These are phyloP conservation scores for Columba janthina DNA, from an alignment of 2,113 vertebrate species.

Conservation along the genomic window DNA sequence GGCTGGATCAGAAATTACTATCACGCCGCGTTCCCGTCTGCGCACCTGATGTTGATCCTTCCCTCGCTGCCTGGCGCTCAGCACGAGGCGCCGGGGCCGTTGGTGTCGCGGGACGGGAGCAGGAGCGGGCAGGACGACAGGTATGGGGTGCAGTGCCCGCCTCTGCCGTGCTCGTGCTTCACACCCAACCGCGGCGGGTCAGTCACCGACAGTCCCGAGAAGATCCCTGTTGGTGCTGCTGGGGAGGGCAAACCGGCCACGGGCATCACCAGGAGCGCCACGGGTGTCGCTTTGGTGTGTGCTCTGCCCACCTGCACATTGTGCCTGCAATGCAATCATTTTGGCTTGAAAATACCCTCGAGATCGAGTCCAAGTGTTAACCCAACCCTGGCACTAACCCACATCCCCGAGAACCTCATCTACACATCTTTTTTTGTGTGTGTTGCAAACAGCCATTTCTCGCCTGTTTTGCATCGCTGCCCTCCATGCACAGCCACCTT, in stretches of 20 bases:
- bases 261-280: background rate
- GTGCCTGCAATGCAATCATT: accelerated
- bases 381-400: too few species aligned
- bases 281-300: accelerated
- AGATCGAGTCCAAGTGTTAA: too few species aligned
- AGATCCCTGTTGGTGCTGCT: background rate
- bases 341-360: too few species aligned
- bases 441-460: background rate
- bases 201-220: background rate
- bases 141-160: background rate
- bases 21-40: background rate
- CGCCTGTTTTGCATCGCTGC: accelerated
- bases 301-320: accelerated
- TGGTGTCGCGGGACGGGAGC: background rate
- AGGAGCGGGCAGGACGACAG: background rate
- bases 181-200: background rate
- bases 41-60: background rate
- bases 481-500: accelerated
- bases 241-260: accelerated
- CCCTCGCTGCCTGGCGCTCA: background rate
- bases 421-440: accelerated
- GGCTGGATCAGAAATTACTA: background rate
- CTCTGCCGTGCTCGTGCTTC: background rate
- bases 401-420: too few species aligned
- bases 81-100: accelerated